Base-by-base conservation (phyloP, 2,888 invertebrate species). In the Chloroclysta siterata region DNA sequence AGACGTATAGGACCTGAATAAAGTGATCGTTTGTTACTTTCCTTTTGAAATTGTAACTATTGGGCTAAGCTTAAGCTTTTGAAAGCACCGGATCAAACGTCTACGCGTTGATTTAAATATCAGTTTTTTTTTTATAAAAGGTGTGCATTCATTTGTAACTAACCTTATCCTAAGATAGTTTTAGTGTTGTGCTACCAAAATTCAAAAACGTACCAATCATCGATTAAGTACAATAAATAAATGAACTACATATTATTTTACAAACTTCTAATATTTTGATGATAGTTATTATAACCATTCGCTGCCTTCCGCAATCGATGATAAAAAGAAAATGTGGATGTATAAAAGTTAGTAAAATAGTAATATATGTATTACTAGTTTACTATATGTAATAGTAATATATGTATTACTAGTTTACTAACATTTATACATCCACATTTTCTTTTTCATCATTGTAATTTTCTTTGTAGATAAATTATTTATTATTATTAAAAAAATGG, bases 1-100 rank as follows among this genome's bases (percentile, higher is more conserved):
- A 76, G 77, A 77, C 80, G 77, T 72, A 46, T 17, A 60, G 29
- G 53, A 53, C 14, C 61, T 14, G 22, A 50, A 50, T 42, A 17
- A 46, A 64, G 56, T 56, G 46, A 33, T 22, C 42, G 10, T 52
- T 50, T 44, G 22, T 4, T 8, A 53, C 50, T 63, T 46, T 15
- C 15, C 14, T 48, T 41, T 55, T 59, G 47, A 55, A 52, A 55
- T 29, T 46, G n/a, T 39, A 39, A 39, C 39, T 13, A 22, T 22
- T 17, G n/a, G 48, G 39, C 14, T 46, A 46, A 46, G 15, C 17
- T 36, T 39, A 17, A 53, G 53, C 44, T 53, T 39, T 28, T 41
- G n/a, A 11, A 36, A 52, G 22, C 29, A 8, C 29, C 7, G 8
- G 29, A 42, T 14, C 36, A 42, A 42, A 42, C 46, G 11, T 17